phyloP scores from a whole-genome alignment of 2,113 vertebrate genomes.

The Salvelinus sp. region DNA sequence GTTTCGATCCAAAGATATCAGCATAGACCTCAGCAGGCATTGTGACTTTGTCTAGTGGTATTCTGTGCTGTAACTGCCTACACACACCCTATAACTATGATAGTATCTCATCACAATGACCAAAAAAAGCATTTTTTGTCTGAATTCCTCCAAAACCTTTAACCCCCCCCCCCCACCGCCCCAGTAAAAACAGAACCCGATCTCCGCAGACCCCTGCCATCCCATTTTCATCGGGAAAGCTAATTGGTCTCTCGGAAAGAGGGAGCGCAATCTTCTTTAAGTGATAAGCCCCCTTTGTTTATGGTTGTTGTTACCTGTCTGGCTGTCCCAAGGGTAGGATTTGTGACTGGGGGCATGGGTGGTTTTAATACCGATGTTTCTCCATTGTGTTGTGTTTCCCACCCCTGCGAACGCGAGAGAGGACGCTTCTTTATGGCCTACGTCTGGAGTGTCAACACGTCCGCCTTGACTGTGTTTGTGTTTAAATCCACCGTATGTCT shows the following conservation, averaged over 20 bases:
- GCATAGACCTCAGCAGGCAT: not conserved
- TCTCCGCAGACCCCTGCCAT: not conserved
- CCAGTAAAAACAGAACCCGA: not conserved
- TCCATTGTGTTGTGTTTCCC: slow-evolving; percentile 7
- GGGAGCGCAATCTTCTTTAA: slow-evolving; percentile 2
- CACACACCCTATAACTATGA: too few relatives aligned
- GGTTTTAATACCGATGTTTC: slow-evolving; percentile 46
- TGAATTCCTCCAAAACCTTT: not conserved
- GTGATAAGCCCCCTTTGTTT: slow-evolving; percentile 46
- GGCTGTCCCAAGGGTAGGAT: slow-evolving; percentile 43
- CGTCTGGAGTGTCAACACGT: not conserved
- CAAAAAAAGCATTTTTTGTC: not conserved
- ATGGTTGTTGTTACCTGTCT: slow-evolving; percentile 39
- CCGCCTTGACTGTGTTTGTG: not conserved
- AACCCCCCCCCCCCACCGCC: not conserved
- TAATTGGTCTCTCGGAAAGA: slow-evolving; percentile 40
- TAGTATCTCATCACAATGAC: too few relatives aligned
- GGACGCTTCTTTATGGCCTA: not conserved
- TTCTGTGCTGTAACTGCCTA: too few relatives aligned
- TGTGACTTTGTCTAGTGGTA: not conserved
- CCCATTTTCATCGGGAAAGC: slow-evolving; percentile 2
- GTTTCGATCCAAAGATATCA: too few relatives aligned
- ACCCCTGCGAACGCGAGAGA: not conserved
- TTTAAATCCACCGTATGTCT: not conserved
- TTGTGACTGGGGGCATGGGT: slow-evolving; percentile 42